These are phyloP conservation scores for Dichetophora obliterata DNA, from an alignment of 2,888 invertebrate species.

Conservation along the genomic window DNA sequence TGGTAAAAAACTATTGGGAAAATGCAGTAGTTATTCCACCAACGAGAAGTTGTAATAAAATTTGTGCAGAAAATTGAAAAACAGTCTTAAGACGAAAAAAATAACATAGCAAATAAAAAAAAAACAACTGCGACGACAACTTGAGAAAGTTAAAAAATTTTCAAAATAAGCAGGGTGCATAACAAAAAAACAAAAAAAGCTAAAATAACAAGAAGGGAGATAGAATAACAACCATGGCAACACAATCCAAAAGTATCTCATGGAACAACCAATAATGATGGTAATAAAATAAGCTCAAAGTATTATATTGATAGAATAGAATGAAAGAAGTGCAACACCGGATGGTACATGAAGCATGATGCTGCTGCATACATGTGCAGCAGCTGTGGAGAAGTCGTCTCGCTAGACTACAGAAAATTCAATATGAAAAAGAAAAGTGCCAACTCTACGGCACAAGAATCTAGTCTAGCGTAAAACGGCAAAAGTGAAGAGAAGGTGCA, in stretches of 20 bases:
- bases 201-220: background rate
- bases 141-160: conserved; percentile 42
- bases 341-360: background rate
- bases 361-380: background rate
- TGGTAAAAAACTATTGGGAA: conserved; percentile 38
- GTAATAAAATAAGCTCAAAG: conserved; percentile 68
- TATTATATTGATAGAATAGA: conserved; percentile 58
- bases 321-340: background rate
- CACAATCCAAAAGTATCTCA: conserved; percentile 50
- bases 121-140: conserved; percentile 41
- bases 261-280: conserved; percentile 63
- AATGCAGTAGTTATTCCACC: conserved; percentile 20
- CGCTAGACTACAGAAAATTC: background rate
- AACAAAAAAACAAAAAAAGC: conserved; percentile 17
- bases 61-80: conserved; percentile 53
- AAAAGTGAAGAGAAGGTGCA: conserved; percentile 21
- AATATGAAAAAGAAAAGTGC: too few relatives aligned
- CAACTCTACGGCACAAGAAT: too few relatives aligned
- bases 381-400: conserved; percentile 22
- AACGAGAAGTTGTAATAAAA: conserved; percentile 46
- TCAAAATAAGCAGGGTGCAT: conserved; percentile 34
- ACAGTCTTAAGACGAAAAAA: conserved; percentile 45
- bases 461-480: background rate
- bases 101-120: conserved; percentile 10
- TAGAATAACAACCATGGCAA: background rate